A percentile compares a stretch with the other conserved stretches of the same genome.
These are phyloP conservation scores for Trichogramma dendrolimi DNA, from an alignment of 2,888 invertebrate genomes.

Conservation along the genomic window DNA sequence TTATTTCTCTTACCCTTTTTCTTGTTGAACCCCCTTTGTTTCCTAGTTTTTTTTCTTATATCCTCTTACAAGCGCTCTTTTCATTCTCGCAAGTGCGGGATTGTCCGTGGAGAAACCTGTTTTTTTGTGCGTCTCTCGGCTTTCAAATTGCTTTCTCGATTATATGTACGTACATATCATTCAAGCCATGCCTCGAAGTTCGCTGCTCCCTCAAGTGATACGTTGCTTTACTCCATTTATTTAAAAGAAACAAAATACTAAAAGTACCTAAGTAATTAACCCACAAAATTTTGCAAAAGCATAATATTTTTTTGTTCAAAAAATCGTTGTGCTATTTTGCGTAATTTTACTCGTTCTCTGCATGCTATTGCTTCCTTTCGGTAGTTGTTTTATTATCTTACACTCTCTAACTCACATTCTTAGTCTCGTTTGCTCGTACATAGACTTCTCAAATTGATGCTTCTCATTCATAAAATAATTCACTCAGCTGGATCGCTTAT, in stretches of 20 bases:
- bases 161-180: background rate
- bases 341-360: constrained; percentile 47
- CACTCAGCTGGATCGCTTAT: background rate
- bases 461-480: background rate
- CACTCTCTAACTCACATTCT: constrained; percentile 39
- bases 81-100: background rate
- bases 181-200: background rate
- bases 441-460: background rate
- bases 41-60: background rate
- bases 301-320: no score
- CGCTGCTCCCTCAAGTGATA: constrained; percentile 16
- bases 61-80: background rate
- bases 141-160: background rate
- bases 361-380: constrained; percentile 51
- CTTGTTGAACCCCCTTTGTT: constrained; percentile 7
- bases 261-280: constrained; percentile 23
- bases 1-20: constrained; percentile 14
- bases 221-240: background rate
- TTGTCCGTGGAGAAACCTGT: no score
- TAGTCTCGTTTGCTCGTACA: constrained; percentile 35
- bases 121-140: background rate
- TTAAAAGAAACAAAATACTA: background rate
- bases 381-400: constrained; percentile 41
- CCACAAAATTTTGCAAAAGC: constrained; percentile 16
- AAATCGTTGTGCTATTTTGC: constrained; percentile 45